Evolutionary conservation across 1,140 invertebrate genomes (phyloP), one percentile per base, ranked within the genome.

Genomic region (Lordiphosa collinella): DNA sequence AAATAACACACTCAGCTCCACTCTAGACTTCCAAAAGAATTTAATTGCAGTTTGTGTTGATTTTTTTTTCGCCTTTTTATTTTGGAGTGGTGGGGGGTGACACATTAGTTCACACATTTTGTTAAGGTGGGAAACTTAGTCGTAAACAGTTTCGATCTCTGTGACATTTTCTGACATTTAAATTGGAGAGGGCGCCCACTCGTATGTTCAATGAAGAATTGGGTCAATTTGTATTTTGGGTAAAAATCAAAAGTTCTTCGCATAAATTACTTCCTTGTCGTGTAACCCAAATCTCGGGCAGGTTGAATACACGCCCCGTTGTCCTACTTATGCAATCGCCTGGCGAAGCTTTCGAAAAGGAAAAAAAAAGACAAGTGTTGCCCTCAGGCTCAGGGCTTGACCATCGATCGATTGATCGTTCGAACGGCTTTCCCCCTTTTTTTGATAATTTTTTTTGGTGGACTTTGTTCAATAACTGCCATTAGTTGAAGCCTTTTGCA

Each of bases 121-220:
- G 41, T 44, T 44, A 31, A 44, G 41, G 41, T 44, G 41, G 41
- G 46, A 57, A 62, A 8, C 7, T 29, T 29, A 5, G 25, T 29
- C 25, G 25, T 29, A 29, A 29, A 35, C 53, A 48, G 53, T 37
- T 52, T 40, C 54, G 60, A 68, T 64, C 53, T 43, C 16, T 68
- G 65, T 68, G 65, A 68, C 65, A 68, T 68, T 68, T 64, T 64
- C 25, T 68, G 65, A 64, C 65, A 68, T 64, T 68, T 68, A 68
- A 68, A 68, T 54, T 48, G 53, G 29, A n/a, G 41, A 44, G 41
- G 37, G 11, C 51, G 47, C 51, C 47, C 51, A 63, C 54, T 35
- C 50, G 46, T 65, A 47, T 37, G 51, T 50, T 50, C 12, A 47
- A 29, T 47, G 43, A 13, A 44, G 41, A 44, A 44, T 44, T 44